These are phyloP conservation scores for Muntiacus muntjak DNA, from an alignment of 2,113 vertebrate genomes.

Conservation along the genomic window DNA sequence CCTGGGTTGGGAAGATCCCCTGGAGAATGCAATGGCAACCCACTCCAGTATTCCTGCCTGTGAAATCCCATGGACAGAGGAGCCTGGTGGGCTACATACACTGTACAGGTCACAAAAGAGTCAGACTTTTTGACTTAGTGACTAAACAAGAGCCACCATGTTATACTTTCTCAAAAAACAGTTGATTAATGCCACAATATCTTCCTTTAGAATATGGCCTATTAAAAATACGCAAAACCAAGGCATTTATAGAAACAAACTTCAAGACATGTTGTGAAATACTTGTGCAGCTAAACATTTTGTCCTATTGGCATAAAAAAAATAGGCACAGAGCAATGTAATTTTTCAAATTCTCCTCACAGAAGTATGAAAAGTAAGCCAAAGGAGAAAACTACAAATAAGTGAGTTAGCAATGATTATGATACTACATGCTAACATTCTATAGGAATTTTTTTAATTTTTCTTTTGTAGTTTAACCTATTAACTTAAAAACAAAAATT, in stretches of 20 bases:
- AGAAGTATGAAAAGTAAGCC: not conserved
- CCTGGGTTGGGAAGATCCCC: not conserved
- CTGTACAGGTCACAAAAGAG: not conserved
- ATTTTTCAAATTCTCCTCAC: not conserved
- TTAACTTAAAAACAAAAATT: conserved; percentile 2
- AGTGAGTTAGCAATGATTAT: not conserved
- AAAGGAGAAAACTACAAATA: not conserved
- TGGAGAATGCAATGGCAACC: not conserved
- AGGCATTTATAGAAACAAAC: not conserved
- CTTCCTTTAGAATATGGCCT: not conserved
- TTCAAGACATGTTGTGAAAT: not conserved
- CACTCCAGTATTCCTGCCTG: not conserved
- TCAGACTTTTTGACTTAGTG: not conserved
- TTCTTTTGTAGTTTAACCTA: not conserved
- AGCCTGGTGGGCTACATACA: not conserved
- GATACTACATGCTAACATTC: not conserved
- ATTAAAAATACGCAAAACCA: conserved; percentile 2
- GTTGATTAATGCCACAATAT: not conserved
- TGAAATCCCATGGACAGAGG: not conserved
- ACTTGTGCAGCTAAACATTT: not conserved
- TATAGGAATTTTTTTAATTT: not conserved
- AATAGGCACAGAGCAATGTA: not conserved
- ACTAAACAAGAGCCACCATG: not conserved
- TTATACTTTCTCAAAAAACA: not conserved
- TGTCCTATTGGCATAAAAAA: not conserved